Base-by-base conservation (phyloP, 2,888 invertebrate species). In the Pyralis farinalis region DNA sequence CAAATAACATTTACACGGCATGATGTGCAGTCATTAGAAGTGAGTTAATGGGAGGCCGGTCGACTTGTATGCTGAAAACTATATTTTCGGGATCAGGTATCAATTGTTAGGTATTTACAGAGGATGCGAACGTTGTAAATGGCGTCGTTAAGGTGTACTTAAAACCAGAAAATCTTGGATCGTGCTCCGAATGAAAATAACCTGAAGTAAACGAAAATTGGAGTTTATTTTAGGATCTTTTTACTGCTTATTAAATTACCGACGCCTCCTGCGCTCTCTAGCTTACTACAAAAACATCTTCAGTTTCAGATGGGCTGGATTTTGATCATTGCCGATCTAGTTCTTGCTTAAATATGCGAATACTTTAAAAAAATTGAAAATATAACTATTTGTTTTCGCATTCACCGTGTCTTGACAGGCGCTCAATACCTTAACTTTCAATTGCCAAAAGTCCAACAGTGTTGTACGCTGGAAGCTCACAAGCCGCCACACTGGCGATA, bases 101-200 rank as follows among this genome's bases (percentile, higher is more conserved):
- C 55, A 48, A 53, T 53, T 58, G 47, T 43, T 40, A 37, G 46
- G 51, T 49, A 49, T 56, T 52, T 50, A 48, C 47, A 44, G 47
- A 50, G 55, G 56, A 51, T 44, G 37, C 35, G 39, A 50, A 37
- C 40, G 33, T 35, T 53, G 49, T 43, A 53, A 61, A 62, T 53
- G 54, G 51, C 49, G 52, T 54, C 57, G 49, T 63, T 57, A 56
- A 50, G 47, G 40, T 54, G 55, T 65, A 63, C 63, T 57, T 61
- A 45, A 53, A 51, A 42, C 59, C 49, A 42, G 43, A 37, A 46
- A 53, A 50, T 51, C 48, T 58, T 39, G 42, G 45, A 37, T 44
- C 44, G 38, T 45, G 45, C 37, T 37, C 20, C 43, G 44, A 47
- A 47, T 51, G 43, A 50, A 53, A 51, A 40, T 46, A 43, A 50